phyloP scores from a whole-genome alignment of 2,113 vertebrate species.

The Coptodon rendalli region DNA sequence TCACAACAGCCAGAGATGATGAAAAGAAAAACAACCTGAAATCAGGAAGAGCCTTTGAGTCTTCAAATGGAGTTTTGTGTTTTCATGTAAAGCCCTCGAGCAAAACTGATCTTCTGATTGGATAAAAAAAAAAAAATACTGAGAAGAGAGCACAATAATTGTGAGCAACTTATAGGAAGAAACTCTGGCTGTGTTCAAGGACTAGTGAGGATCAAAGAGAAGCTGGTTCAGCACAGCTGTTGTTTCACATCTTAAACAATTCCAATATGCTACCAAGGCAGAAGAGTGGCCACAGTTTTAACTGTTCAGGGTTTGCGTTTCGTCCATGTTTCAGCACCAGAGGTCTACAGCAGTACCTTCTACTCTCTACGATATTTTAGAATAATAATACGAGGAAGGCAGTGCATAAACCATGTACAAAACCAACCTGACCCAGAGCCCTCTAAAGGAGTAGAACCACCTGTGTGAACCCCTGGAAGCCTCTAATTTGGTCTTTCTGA shows the following conservation, averaged over 20 bases:
- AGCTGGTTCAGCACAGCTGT: background rate
- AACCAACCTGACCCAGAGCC: too few species aligned
- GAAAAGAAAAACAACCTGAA: background rate
- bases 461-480: too few species aligned
- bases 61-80: background rate
- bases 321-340: conserved; percentile 67
- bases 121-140: background rate
- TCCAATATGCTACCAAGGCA: background rate
- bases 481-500: background rate
- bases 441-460: too few species aligned
- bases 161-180: background rate
- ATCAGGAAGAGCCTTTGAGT: background rate
- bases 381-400: too few species aligned
- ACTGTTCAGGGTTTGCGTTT: background rate
- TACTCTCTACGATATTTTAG: conserved; percentile 75
- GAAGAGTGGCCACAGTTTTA: background rate
- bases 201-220: background rate
- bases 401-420: too few species aligned
- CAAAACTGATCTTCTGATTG: background rate
- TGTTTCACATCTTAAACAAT: background rate
- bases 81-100: background rate
- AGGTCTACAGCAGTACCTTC: conserved; percentile 59
- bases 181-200: background rate
- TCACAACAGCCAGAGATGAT: background rate
- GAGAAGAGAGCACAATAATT: background rate